Evolutionary conservation across 2,888 invertebrate genomes (phyloP).

Genomic region (Chloromyia formosa): DNA sequence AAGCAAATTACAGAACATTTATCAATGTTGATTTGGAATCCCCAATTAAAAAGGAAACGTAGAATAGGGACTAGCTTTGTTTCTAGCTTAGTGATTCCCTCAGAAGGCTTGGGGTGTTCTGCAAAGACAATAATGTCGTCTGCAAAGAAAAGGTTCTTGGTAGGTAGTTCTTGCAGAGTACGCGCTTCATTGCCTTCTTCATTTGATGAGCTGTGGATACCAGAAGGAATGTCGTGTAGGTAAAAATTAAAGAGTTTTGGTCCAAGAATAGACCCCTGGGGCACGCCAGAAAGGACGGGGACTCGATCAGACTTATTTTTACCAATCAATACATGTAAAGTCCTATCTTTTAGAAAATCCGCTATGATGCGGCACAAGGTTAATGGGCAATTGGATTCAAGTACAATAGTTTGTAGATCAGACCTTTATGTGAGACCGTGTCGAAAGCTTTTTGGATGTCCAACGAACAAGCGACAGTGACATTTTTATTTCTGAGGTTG

Average conservation of each 20-base stretch:
- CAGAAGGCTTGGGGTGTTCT: background rate
- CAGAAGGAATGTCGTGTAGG: background rate
- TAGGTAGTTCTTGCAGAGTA: no score
- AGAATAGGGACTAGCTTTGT: background rate
- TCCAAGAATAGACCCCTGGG: conserved; percentile 33
- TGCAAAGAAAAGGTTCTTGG: conserved; percentile 6
- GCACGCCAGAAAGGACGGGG: background rate
- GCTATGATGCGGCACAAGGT: background rate
- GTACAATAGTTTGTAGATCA: conserved; percentile 11
- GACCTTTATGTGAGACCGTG: conserved; percentile 1
- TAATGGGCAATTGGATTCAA: background rate
- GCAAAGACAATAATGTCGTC: conserved; percentile 29
- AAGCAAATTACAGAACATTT: conserved; percentile 32
- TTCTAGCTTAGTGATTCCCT: background rate
- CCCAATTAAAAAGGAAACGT: background rate
- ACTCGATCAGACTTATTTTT: no score
- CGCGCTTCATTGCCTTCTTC: background rate
- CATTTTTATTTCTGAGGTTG: background rate
- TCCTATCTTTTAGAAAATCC: background rate
- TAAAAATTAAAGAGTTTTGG: conserved; percentile 35
- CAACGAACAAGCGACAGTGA: conserved; percentile 7
- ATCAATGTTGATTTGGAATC: conserved; percentile 1
- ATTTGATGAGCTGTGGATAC: background rate
- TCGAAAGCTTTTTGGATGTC: conserved; percentile 20
- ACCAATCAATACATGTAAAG: background rate